These are phyloP conservation scores for Aleiodes alternator DNA, from an alignment of 2,888 invertebrate genomes.

Conservation along the genomic window DNA sequence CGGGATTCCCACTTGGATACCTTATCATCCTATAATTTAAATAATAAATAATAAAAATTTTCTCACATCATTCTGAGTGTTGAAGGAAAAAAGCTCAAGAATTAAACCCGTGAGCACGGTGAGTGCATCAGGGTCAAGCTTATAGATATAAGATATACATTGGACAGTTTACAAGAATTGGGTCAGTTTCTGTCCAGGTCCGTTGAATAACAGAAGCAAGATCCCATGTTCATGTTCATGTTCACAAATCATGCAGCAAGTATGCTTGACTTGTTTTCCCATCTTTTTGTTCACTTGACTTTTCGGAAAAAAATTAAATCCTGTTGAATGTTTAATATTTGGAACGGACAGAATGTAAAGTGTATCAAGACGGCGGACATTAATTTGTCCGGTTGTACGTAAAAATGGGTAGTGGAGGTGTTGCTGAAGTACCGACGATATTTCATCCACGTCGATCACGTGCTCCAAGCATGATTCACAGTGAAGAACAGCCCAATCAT, in stretches of 20 bases:
- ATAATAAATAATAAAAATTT: neutral
- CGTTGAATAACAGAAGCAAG: conserved; percentile 10
- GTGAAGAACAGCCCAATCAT: conserved; percentile 65
- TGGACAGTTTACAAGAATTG: conserved; percentile 8
- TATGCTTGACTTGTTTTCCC: neutral
- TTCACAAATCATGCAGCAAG: neutral
- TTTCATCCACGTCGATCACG: conserved; percentile 71
- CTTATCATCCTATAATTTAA: neutral
- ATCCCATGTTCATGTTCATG: conserved; percentile 1
- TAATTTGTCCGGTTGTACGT: conserved; percentile 53
- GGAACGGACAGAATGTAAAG: conserved; percentile 10
- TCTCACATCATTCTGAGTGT: neutral
- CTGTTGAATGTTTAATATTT: no score
- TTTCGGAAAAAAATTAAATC: neutral
- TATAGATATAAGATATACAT: neutral
- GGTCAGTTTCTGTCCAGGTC: conserved; percentile 27
- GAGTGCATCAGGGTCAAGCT: conserved; percentile 28
- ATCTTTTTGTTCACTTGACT: conserved; percentile 3
- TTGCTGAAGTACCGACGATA: conserved; percentile 70
- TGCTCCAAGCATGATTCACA: conserved; percentile 66
- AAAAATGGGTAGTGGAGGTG: conserved; percentile 69
- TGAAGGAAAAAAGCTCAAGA: neutral
- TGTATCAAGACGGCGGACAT: conserved; percentile 25
- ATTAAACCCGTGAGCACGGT: neutral
- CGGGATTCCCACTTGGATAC: neutral